These are phyloP conservation scores for fruit fly (Drosophila melanogaster) DNA, from an alignment of 1,140 invertebrate species.

Conservation along the genomic window DNA sequence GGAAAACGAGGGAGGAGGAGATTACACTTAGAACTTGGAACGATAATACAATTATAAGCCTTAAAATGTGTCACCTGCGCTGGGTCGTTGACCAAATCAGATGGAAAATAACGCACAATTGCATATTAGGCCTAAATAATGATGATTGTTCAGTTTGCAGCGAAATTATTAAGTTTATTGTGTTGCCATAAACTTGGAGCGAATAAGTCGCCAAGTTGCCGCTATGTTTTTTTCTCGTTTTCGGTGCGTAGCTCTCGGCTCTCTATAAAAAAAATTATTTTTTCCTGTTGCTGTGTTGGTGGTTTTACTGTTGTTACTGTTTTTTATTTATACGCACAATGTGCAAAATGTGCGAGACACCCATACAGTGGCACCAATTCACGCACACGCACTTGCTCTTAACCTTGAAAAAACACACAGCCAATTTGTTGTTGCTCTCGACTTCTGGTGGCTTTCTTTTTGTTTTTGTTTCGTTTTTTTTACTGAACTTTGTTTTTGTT, in stretches of 20 bases:
- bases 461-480: slow-evolving; percentile 61
- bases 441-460: slow-evolving; percentile 37
- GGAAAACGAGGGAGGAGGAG: slow-evolving; percentile 2
- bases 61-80: slow-evolving; percentile 64
- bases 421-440: slow-evolving; percentile 39
- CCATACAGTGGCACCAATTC: slow-evolving; percentile 11
- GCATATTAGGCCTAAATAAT: slow-evolving; percentile 56
- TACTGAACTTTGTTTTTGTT: slow-evolving; percentile 46
- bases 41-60: slow-evolving; percentile 19
- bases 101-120: slow-evolving; percentile 41
- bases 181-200: slow-evolving; percentile 39
- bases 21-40: slow-evolving; percentile 27
- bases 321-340: slow-evolving; percentile 62
- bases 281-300: slow-evolving; percentile 42
- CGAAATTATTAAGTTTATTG: slow-evolving; percentile 46
- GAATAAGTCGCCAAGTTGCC: slow-evolving; percentile 21
- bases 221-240: slow-evolving; percentile 19
- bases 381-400: slow-evolving; percentile 77
- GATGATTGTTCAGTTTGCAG: slow-evolving; percentile 57
- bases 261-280: slow-evolving; percentile 52
- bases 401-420: slow-evolving; percentile 70
- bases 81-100: slow-evolving; percentile 45
- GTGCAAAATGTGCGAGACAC: slow-evolving; percentile 56
- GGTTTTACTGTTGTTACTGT: slow-evolving; percentile 21
- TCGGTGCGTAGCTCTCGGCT: slow-evolving; percentile 38